A percentile compares a stretch with the other conserved stretches of the same genome.
phyloP scores from a whole-genome alignment of 2,888 invertebrate genomes.

The Nycteola revayana region DNA sequence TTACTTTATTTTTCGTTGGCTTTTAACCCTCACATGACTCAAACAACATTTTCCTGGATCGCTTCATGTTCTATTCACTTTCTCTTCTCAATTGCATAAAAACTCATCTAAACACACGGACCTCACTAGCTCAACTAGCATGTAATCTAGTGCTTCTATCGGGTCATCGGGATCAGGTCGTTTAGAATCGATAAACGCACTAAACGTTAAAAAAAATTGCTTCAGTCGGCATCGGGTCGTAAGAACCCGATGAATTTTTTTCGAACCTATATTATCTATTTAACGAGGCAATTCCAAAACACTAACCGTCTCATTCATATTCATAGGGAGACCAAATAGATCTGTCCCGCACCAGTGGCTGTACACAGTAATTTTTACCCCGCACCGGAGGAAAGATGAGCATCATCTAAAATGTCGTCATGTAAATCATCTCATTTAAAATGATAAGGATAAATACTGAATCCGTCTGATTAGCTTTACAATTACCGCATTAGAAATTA shows the following conservation, averaged over 20 bases:
- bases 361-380: neutral
- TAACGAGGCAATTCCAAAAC: slow-evolving; percentile 3
- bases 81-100: neutral
- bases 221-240: slow-evolving; percentile 1
- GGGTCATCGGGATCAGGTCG: no score
- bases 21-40: slow-evolving; percentile 1
- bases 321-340: slow-evolving; percentile 4
- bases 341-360: slow-evolving; percentile 2
- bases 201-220: neutral
- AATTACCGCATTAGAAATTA: no score
- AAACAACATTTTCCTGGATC: no score
- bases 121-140: slow-evolving; percentile 5
- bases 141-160: slow-evolving; percentile 4
- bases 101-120: slow-evolving; percentile 3
- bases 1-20: no score
- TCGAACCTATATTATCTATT: neutral
- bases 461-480: no score
- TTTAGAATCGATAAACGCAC: slow-evolving; percentile 4
- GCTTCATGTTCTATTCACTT: slow-evolving; percentile 4
- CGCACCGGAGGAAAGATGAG: neutral
- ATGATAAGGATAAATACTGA: no score
- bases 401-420: neutral
- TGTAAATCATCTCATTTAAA: no score
- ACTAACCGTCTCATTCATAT: slow-evolving; percentile 6
- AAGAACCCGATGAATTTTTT: slow-evolving; percentile 1